Evolutionary conservation across 2,797 vertebrate species (phyloP), one percentile per base, ranked within the genome.

Genomic region (Borostomias antarcticus): DNA sequence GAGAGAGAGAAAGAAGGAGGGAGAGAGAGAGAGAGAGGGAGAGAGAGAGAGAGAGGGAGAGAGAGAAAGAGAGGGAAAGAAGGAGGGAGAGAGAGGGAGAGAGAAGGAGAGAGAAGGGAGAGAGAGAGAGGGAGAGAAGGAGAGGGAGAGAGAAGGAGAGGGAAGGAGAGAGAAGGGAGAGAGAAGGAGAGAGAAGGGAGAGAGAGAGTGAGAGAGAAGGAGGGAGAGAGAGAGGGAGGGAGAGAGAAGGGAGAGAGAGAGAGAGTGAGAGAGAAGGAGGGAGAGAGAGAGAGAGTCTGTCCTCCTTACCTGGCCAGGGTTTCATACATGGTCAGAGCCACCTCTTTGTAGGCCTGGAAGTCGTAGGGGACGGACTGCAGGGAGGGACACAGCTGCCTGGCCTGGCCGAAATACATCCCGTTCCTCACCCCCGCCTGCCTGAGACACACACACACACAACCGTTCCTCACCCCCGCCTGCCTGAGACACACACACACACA

Each of bases 341-440:
- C 97, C 79, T 97, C 95, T 86, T 96, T 99, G 82, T 96, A 99
- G 0, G 95, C 94, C 30, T 96, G 91, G 83, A 99, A 99, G 82
- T 99, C 95, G 60, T 99, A 99, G 0, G 94, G 91, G 62, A 99
- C 95, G 6, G 95, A 91, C 76, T 96, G 95, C 70, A 99, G 90
- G 21, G 83, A 87, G 48, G 98, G 97, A 82, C 98, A 98, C 11
- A 99, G 81, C 69, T 94, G 93, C 76, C 98, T 99, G 7, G 98
- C 98, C 78, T 95, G 92, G 58, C 97, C 97, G 79, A 98, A 99
- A 91, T 94, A 97, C 97, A 99, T 99, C 71, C 98, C 97, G 9
- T 99, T 99, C 83, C 89, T 96, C 86, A 99, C 92, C 5, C 98
- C 98, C 1, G 91, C 90, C 88, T 94, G 93, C 82, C 98, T 99